These are phyloP conservation scores for Balearica regulorum DNA, from an alignment of 2,797 vertebrate genomes.

Conservation along the genomic window DNA sequence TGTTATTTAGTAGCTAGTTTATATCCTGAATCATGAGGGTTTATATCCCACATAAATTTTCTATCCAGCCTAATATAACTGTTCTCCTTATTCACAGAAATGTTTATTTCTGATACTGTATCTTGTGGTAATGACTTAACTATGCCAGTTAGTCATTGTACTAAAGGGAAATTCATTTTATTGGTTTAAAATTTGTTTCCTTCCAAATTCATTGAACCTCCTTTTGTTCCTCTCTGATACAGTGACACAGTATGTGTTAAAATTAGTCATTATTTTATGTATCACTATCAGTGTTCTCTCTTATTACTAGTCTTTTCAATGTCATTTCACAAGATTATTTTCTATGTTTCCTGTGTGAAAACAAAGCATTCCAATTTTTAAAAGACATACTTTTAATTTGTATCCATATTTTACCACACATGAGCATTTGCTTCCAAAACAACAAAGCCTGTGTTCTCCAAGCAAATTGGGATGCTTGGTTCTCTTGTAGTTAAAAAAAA, in stretches of 20 bases:
- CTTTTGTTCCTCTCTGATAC: not conserved
- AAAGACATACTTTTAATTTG: not conserved
- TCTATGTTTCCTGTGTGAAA: not conserved
- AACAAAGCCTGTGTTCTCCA: not conserved
- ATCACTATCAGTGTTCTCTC: not conserved
- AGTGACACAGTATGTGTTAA: not conserved
- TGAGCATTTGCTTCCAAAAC: not conserved
- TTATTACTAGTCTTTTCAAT: not conserved
- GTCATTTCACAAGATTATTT: not conserved
- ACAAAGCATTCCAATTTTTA: not conserved
- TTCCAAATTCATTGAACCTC: not conserved
- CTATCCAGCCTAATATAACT: not conserved
- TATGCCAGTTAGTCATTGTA: not conserved
- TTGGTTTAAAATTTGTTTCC: constrained; percentile 13
- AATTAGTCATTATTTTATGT: constrained; percentile 10
- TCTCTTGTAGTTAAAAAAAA: not conserved
- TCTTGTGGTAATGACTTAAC: not conserved
- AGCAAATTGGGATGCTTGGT: not conserved
- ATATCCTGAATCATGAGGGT: not conserved
- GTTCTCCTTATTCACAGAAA: constrained; percentile 24
- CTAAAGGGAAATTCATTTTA: not conserved
- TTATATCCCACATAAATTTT: constrained; percentile 34
- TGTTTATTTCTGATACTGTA: constrained; percentile 19
- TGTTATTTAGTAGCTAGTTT: constrained; percentile 31
- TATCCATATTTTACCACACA: not conserved